A percentile compares a stretch with the other conserved stretches of the same genome.
Evolutionary conservation across 1,140 invertebrate species (phyloP).

Genomic region (Drosophila orena): DNA sequence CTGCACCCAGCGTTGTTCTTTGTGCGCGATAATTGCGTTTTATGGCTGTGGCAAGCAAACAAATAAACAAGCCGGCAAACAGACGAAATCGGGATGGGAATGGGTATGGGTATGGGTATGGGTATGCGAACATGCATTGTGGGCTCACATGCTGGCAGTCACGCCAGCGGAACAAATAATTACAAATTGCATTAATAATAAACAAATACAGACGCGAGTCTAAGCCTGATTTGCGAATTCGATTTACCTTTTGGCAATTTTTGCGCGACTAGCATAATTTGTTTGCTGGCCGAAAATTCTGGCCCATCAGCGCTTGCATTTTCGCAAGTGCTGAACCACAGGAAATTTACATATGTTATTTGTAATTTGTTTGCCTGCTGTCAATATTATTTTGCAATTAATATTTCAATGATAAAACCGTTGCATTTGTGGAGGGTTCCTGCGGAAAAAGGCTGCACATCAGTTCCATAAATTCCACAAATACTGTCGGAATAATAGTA

Average conservation of each 20-base stretch:
- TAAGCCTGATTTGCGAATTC: slow-evolving; percentile 22
- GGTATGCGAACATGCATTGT: neutral
- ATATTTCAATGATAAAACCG: slow-evolving; percentile 59
- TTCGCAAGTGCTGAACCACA: slow-evolving; percentile 16
- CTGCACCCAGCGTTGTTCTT: slow-evolving; percentile 45
- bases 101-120: neutral
- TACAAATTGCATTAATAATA: slow-evolving; percentile 70
- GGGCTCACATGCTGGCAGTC: slow-evolving; percentile 8
- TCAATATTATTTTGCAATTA: slow-evolving; percentile 81
- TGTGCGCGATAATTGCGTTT: slow-evolving; percentile 68
- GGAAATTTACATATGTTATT: slow-evolving; percentile 62
- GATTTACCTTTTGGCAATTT: slow-evolving; percentile 46
- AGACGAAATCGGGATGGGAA: slow-evolving; percentile 13
- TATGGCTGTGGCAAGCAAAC: slow-evolving; percentile 54
- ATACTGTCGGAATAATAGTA: neutral
- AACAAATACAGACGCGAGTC: slow-evolving; percentile 34
- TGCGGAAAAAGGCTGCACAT: neutral
- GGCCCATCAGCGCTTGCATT: slow-evolving; percentile 6
- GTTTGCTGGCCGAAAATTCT: slow-evolving; percentile 23
- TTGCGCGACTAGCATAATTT: slow-evolving; percentile 41
- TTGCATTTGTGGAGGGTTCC: slow-evolving; percentile 1
- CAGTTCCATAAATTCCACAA: neutral
- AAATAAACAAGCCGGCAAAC: slow-evolving; percentile 27
- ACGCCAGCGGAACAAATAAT: slow-evolving; percentile 53
- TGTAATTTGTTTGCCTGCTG: slow-evolving; percentile 61